Evolutionary conservation across 1,140 invertebrate genomes (phyloP).

Genomic region (Saccostrea echinata): DNA sequence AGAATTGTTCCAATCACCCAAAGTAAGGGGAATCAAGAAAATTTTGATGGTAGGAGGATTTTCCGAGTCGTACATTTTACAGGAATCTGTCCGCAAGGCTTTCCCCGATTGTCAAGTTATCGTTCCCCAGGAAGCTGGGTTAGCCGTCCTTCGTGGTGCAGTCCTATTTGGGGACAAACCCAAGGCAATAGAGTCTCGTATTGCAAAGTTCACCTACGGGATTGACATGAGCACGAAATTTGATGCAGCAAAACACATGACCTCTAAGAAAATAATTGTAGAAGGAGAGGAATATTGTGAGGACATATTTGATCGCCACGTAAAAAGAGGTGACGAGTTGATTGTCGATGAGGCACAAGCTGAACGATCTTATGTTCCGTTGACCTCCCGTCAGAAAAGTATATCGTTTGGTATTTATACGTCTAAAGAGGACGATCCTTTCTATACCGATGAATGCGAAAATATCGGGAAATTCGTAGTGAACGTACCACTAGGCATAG

Average conservation of each 20-base stretch:
- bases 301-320: slow-evolving; percentile 59
- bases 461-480: slow-evolving; percentile 28
- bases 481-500: not conserved
- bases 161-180: slow-evolving; percentile 64
- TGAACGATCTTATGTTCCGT: slow-evolving; percentile 37
- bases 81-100: slow-evolving; percentile 43
- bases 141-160: slow-evolving; percentile 62
- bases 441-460: slow-evolving; percentile 13
- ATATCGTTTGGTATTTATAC: slow-evolving; percentile 21
- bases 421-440: slow-evolving; percentile 20
- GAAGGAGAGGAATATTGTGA: slow-evolving; percentile 52
- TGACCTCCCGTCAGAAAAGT: slow-evolving; percentile 9
- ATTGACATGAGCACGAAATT: slow-evolving; percentile 51
- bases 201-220: slow-evolving; percentile 62
- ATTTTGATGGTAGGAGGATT: slow-evolving; percentile 65
- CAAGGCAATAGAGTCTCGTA: slow-evolving; percentile 53
- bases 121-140: slow-evolving; percentile 58
- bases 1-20: slow-evolving; percentile 31
- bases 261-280: slow-evolving; percentile 14
- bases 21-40: slow-evolving; percentile 43
- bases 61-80: slow-evolving; percentile 59
- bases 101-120: slow-evolving; percentile 53
- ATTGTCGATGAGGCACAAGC: slow-evolving; percentile 51
- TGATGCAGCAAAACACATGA: slow-evolving; percentile 45
- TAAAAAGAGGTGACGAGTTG: slow-evolving; percentile 54